phyloP scores from a whole-genome alignment of 53 echinoderm and acorn worm species.

The Antedon mediterranea region DNA sequence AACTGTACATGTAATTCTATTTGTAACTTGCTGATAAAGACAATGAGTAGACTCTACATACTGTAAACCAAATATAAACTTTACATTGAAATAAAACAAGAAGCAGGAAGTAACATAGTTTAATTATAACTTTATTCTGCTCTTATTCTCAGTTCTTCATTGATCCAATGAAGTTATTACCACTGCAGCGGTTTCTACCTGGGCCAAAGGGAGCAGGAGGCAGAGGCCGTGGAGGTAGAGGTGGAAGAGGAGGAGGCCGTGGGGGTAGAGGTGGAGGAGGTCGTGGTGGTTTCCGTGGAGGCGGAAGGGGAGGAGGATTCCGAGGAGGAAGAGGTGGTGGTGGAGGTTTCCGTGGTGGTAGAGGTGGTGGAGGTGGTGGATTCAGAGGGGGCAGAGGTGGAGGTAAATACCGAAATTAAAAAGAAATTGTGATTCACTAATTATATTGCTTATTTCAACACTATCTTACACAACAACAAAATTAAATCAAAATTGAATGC shows the following conservation, averaged over 20 bases:
- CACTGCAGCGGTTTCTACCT: constrained; percentile 69
- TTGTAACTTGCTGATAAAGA: too few species aligned
- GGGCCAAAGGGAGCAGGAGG: constrained; percentile 33
- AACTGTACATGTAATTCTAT: too few species aligned
- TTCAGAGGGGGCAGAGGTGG: constrained; percentile 27
- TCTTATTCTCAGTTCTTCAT: constrained; percentile 68
- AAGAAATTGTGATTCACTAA: too few species aligned
- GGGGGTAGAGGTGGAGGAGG: constrained; percentile 19
- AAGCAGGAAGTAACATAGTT: too few species aligned
- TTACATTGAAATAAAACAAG: too few species aligned
- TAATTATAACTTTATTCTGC: too few species aligned
- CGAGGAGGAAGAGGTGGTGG: constrained; percentile 39
- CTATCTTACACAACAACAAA: too few species aligned
- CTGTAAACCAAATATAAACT: too few species aligned
- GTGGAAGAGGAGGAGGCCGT: constrained; percentile 19
- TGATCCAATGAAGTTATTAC: constrained; percentile 81
- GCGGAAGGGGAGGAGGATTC: constrained; percentile 12
- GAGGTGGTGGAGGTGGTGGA: constrained; percentile 39
- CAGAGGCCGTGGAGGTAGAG: constrained; percentile 34
- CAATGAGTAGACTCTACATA: too few species aligned
- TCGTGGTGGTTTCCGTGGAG: constrained; percentile 36
- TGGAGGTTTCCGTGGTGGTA: constrained; percentile 39
- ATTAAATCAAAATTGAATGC: too few species aligned
- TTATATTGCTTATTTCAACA: too few species aligned
- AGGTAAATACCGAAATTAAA: too few species aligned